Percentiles rank a stretch among this genome's conserved stretches.
These are phyloP conservation scores for Geococcyx californianus DNA, from an alignment of 2,113 vertebrate genomes.

Conservation along the genomic window DNA sequence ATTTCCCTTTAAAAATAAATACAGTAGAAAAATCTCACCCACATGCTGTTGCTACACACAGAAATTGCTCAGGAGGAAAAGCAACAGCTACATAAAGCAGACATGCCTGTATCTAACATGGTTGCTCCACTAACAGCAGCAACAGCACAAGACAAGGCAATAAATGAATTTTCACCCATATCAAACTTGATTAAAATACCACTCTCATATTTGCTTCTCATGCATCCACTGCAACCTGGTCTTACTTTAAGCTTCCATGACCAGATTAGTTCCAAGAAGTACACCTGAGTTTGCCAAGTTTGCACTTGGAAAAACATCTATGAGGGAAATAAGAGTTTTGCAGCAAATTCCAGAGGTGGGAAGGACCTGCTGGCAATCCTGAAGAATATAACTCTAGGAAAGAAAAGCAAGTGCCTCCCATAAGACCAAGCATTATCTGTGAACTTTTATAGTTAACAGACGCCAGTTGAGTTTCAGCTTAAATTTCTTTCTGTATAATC, in stretches of 20 bases:
- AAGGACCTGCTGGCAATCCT: background rate
- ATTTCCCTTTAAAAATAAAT: background rate
- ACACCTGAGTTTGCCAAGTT: conserved; percentile 12
- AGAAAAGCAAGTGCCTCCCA: conserved; percentile 21
- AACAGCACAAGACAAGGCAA: background rate
- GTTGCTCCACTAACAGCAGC: background rate
- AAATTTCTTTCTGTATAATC: background rate
- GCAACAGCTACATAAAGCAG: background rate
- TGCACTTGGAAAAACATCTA: conserved; percentile 18
- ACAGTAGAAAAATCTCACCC: background rate
- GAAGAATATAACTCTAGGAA: background rate
- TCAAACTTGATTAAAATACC: background rate
- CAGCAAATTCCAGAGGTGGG: conserved; percentile 29
- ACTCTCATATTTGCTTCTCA: background rate
- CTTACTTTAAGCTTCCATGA: background rate
- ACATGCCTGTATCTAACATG: background rate
- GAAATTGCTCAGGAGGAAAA: background rate
- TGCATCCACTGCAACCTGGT: background rate
- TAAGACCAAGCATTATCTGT: background rate
- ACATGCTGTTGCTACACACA: background rate
- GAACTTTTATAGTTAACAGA: conserved; percentile 7
- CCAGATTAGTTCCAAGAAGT: conserved; percentile 1
- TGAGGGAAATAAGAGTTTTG: background rate
- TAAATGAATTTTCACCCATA: background rate
- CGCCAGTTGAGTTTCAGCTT: conserved; percentile 21